phyloP scores from a whole-genome alignment of 2,797 vertebrate species.

The Prunella strophiata region DNA sequence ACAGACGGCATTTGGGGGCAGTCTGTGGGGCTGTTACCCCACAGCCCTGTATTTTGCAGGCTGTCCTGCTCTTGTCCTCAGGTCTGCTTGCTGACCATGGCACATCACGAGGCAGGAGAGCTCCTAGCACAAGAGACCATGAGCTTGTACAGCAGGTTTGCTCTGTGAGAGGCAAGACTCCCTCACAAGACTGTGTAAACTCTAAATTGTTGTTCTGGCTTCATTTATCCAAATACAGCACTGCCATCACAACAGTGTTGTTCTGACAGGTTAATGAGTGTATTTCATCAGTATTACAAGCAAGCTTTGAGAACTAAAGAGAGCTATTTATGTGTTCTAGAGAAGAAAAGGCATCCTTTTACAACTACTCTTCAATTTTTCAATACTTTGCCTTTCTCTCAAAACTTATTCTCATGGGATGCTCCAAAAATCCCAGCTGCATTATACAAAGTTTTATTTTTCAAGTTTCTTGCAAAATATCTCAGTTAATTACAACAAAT shows the following conservation, averaged over 20 bases:
- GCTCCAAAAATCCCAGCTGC: neutral
- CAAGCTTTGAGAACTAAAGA: neutral
- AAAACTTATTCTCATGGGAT: neutral
- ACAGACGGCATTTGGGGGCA: neutral
- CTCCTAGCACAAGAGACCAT: accelerated
- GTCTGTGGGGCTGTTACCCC: too few species aligned
- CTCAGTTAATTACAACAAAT: neutral
- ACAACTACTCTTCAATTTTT: neutral
- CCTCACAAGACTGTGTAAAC: neutral
- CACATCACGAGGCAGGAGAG: accelerated
- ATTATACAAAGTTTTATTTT: neutral
- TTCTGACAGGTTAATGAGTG: neutral
- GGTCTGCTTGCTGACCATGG: neutral
- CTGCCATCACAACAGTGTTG: neutral
- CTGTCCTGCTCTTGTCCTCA: neutral
- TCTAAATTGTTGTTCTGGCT: neutral
- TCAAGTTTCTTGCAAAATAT: neutral
- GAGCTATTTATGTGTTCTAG: neutral
- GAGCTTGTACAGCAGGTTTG: neutral
- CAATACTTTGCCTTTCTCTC: neutral
- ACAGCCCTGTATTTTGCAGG: neutral
- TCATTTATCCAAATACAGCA: neutral
- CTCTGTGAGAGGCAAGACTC: neutral
- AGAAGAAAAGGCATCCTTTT: neutral
- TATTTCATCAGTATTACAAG: neutral